phyloP scores from a whole-genome alignment of 2,888 invertebrate species.

The Polyommatus iphigenia region DNA sequence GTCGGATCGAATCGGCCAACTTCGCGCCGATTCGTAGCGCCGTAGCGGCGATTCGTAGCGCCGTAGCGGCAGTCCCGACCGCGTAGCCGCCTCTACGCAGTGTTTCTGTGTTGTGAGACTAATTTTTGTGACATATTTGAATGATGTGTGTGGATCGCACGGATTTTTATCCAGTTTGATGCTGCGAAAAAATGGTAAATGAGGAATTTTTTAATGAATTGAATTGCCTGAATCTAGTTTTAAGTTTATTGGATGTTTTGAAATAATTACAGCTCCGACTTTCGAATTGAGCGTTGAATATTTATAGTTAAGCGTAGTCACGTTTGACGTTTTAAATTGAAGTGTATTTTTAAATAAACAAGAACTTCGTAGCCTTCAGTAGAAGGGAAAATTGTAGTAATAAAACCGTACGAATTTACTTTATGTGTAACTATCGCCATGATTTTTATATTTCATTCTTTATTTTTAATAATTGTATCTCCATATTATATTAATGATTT shows the following conservation, averaged over 20 bases:
- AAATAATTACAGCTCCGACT: background rate
- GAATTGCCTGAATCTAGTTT: background rate
- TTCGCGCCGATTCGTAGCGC: conserved; percentile 59
- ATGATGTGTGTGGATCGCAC: conserved; percentile 61
- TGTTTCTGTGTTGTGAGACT: conserved; percentile 55
- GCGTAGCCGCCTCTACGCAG: conserved; percentile 53
- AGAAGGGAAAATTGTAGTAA: background rate
- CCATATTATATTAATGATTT: too few species aligned
- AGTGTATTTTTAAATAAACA: background rate
- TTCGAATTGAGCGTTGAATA: conserved; percentile 3
- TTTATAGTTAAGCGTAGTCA: conserved; percentile 7
- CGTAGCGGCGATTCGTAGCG: conserved; percentile 62
- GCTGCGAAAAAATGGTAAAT: conserved; percentile 70
- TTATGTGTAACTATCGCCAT: background rate
- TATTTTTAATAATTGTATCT: too few species aligned
- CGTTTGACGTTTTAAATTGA: background rate
- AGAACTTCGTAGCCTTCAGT: background rate
- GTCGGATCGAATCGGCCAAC: conserved; percentile 56
- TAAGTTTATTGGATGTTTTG: background rate
- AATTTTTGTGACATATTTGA: conserved; percentile 53
- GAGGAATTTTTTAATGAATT: background rate
- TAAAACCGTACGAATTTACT: background rate
- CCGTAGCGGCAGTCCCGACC: conserved; percentile 74
- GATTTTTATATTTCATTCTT: too few species aligned
- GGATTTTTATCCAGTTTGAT: conserved; percentile 58